A percentile compares a stretch with the other conserved stretches of the same genome.
Conservation (phyloP, 2,888 invertebrate genomes). For the Trichogramma evanescens region DNA sequence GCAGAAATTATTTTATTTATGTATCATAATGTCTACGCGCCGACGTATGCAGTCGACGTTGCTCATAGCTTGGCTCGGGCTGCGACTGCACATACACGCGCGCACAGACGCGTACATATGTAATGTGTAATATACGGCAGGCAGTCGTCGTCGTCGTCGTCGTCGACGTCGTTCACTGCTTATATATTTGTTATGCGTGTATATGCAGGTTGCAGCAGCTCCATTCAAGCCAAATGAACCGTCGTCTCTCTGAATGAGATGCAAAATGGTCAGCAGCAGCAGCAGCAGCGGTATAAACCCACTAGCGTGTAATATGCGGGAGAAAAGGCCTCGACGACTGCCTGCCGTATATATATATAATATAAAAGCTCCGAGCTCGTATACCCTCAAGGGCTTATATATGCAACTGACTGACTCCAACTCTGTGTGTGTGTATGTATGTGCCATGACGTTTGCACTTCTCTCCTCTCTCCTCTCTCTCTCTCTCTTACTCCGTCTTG, state of each 20-base stretch:
- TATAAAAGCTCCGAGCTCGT: neutral
- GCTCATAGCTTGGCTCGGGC: too few relatives aligned
- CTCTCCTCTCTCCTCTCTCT: neutral
- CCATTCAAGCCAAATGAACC: neutral
- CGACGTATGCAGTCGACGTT: too few relatives aligned
- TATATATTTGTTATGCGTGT: too few relatives aligned
- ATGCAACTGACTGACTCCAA: neutral
- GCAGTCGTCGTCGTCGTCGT: neutral
- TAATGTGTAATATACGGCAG: neutral
- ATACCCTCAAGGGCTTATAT: neutral
- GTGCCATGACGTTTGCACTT: constrained; percentile 11
- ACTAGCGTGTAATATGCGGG: constrained; percentile 9
- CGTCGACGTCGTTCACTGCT: too few relatives aligned
- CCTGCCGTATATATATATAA: too few relatives aligned
- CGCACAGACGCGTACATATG: constrained; percentile 9
- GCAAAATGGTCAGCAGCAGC: constrained; percentile 44
- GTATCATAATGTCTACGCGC: too few relatives aligned
- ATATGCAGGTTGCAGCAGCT: too few relatives aligned
- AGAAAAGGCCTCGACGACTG: constrained; percentile 9
- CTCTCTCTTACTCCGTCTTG: neutral
- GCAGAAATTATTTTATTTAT: too few relatives aligned
- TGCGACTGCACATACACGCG: neutral
- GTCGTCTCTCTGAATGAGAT: constrained; percentile 39
- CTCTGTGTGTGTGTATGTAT: neutral
- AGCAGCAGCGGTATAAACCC: neutral